phyloP scores from a whole-genome alignment of 2,797 vertebrate genomes.

The Manis pentadactyla region DNA sequence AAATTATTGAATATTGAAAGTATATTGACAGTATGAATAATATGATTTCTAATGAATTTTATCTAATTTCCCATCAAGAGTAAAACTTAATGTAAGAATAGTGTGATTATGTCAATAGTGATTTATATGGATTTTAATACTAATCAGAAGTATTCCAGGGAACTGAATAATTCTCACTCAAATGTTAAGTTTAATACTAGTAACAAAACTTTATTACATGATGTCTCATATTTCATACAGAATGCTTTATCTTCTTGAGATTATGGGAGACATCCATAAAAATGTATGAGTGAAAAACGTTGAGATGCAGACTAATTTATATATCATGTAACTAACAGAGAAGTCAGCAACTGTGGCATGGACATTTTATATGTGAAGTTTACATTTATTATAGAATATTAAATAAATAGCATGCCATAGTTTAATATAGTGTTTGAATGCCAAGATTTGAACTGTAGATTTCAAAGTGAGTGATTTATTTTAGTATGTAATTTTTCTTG shows the following conservation, averaged over 20 bases:
- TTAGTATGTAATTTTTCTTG: background rate
- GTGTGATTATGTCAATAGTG: background rate
- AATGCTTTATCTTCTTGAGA: background rate
- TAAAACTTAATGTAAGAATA: constrained; percentile 19
- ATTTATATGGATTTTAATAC: constrained; percentile 10
- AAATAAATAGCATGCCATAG: background rate
- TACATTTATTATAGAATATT: background rate
- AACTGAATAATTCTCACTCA: background rate
- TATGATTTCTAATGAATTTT: background rate
- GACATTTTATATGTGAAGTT: background rate
- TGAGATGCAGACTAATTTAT: background rate
- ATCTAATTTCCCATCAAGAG: background rate
- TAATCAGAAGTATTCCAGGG: background rate
- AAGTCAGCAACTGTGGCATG: background rate
- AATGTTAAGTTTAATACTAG: background rate
- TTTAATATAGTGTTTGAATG: background rate
- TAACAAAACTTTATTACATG: background rate
- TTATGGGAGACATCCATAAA: background rate
- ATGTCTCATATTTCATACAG: background rate
- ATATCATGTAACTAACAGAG: background rate
- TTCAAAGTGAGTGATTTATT: constrained; percentile 27
- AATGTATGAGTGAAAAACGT: background rate
- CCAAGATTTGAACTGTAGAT: background rate
- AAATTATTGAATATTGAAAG: background rate
- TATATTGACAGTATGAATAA: constrained; percentile 27